Conservation (phyloP, 2,888 invertebrate species). For the Nomada ferruginata region DNA sequence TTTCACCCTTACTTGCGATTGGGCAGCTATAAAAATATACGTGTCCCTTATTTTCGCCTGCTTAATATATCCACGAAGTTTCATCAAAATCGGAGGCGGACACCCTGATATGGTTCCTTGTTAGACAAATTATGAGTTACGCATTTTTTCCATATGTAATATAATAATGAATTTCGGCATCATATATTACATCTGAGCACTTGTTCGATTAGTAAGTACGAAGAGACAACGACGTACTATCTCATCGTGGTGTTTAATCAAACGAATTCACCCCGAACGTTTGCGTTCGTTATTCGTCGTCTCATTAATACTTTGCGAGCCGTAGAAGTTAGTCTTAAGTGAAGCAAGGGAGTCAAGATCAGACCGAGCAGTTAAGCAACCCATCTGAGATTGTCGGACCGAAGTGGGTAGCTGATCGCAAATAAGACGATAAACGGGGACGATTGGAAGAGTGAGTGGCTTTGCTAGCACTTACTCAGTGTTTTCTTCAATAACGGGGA, state of each 20-base stretch:
- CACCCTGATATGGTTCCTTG: too few species aligned
- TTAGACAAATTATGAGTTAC: too few species aligned
- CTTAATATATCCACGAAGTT: too few species aligned
- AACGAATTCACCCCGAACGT: constrained; percentile 23
- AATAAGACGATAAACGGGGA: constrained; percentile 53
- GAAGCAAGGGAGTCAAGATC: constrained; percentile 43
- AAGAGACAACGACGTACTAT: constrained; percentile 2
- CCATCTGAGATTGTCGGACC: constrained; percentile 39
- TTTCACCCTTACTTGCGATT: too few species aligned
- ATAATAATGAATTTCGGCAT: not conserved
- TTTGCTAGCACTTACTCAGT: constrained; percentile 29
- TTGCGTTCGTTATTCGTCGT: constrained; percentile 33
- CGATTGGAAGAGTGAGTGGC: constrained; percentile 23
- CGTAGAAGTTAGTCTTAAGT: constrained; percentile 37
- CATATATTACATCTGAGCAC: not conserved
- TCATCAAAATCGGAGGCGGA: too few species aligned
- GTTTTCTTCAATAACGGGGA: constrained; percentile 47
- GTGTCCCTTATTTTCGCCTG: too few species aligned
- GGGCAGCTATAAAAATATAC: too few species aligned
- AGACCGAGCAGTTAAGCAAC: constrained; percentile 33
- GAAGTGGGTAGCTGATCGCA: constrained; percentile 53
- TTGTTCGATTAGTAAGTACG: not conserved
- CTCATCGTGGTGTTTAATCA: constrained; percentile 19
- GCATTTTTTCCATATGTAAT: too few species aligned
- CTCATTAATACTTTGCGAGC: constrained; percentile 42